Conservation (phyloP, 2,797 vertebrate genomes). For the Helicolenus hilgendorfi region DNA sequence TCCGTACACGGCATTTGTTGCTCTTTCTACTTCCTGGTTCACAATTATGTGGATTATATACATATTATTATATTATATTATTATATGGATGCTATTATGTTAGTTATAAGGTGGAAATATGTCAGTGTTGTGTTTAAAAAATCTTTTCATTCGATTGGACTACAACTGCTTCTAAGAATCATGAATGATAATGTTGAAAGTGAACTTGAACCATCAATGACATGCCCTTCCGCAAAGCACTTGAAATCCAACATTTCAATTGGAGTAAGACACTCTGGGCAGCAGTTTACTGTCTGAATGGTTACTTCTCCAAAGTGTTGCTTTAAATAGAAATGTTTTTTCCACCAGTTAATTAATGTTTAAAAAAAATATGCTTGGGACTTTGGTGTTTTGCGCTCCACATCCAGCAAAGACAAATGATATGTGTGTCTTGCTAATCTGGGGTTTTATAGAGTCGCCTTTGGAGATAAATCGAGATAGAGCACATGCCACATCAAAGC, state of each 20-base stretch:
- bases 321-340: not conserved
- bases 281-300: not conserved
- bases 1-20: accelerated
- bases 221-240: not conserved
- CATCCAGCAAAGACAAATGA: conserved; percentile 32
- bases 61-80: too few species aligned
- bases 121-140: not conserved
- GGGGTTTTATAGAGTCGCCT: conserved; percentile 54
- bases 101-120: too few species aligned
- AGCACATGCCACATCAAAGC: conserved; percentile 75
- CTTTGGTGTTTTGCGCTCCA: conserved; percentile 8
- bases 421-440: conserved; percentile 59
- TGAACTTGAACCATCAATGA: not conserved
- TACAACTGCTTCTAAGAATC: not conserved
- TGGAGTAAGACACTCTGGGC: not conserved
- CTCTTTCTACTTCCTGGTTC: too few species aligned
- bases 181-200: not conserved
- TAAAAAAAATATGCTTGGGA: not conserved
- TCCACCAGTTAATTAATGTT: conserved; percentile 2
- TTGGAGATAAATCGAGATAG: conserved; percentile 65
- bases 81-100: too few species aligned
- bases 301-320: not conserved
- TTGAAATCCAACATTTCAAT: not conserved
- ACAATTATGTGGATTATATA: too few species aligned
- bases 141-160: not conserved